Base-by-base conservation (phyloP, 2,888 invertebrate species). In the Phyllotreta striolata region DNA sequence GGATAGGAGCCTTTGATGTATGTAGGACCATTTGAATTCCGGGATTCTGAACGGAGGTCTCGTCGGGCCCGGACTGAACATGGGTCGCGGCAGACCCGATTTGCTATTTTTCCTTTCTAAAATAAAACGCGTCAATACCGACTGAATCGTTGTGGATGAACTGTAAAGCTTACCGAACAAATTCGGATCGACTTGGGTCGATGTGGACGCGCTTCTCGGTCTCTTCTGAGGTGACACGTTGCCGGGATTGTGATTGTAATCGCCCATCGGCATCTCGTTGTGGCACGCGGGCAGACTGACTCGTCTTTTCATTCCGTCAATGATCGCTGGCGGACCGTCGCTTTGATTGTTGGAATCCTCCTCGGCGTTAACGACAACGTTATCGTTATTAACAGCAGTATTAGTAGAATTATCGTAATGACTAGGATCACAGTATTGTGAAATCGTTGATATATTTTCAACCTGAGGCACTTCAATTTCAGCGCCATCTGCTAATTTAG, bases 1-100 rank as follows among this genome's bases (percentile, higher is more conserved):
- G 9, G 96, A 95, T 0, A 99, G 85, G 60, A 99, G 84, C 66
- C 97, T 87, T 82, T 99, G 96, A 83, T 99, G 99, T 72, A 99
- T 95, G 82, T 95, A 95, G 1, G 98, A 99, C 99, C 99, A 99
- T 76, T 96, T 93, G 84, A 99, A 99, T 84, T 99, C 99, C 24
- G 99, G 99, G 80, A 99, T 99, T 71, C 99, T 88, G 84, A 99
- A 99, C 2, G 98, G 96, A 14, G 96, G 96, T 73, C 95, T 87
- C 60, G 95, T 93, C 40, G 95, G 93, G 4, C 95, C 94, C 64
- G 96, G 93, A 74, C 94, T 95, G 82, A 96, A 96, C 92, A 96
- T 95, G 58, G 95, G 94, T 60, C 95, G 87, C 69, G 83, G 80
- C 74, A 89, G 89, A 70, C 85, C 85, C 55, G 86, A 83, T 83